Evolutionary conservation across 2,888 invertebrate genomes (phyloP).

Genomic region (Subacronicta megacephala): DNA sequence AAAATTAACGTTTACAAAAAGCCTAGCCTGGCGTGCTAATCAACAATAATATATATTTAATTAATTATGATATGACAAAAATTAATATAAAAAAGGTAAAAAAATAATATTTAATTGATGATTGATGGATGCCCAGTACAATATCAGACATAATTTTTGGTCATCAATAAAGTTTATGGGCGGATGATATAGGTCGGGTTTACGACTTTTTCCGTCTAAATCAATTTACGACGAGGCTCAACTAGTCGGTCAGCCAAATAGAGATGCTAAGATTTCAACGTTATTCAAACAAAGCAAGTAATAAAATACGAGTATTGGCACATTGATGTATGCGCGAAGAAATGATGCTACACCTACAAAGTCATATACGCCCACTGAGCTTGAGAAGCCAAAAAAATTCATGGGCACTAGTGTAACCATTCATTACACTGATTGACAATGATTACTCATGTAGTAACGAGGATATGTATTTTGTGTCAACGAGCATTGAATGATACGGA

Average conservation of each 20-base stretch:
- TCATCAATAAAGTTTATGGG: constrained; percentile 42
- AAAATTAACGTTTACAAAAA: too few species aligned
- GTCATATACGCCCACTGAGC: constrained; percentile 52
- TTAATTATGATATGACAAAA: too few species aligned
- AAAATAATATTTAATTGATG: too few species aligned
- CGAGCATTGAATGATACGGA: constrained; percentile 12
- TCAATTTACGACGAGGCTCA: constrained; percentile 36
- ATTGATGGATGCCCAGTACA: background rate
- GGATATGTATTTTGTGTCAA: constrained; percentile 19
- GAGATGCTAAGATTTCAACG: constrained; percentile 46
- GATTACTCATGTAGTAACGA: constrained; percentile 42
- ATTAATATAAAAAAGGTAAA: too few species aligned
- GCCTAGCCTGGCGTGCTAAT: too few species aligned
- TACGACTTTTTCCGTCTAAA: constrained; percentile 47
- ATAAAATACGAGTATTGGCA: constrained; percentile 61
- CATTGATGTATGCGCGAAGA: constrained; percentile 43
- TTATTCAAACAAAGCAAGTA: constrained; percentile 50
- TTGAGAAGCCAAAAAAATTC: constrained; percentile 47
- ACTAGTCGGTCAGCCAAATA: constrained; percentile 49
- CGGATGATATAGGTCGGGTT: constrained; percentile 31
- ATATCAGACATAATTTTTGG: constrained; percentile 27
- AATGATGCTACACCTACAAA: constrained; percentile 55
- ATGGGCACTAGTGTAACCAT: constrained; percentile 38
- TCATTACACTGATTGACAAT: constrained; percentile 32
- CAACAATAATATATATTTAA: too few species aligned